Evolutionary conservation across 37 sponge, comb jelly and placozoan species (phyloP), one percentile per base, ranked within the genome.

Genomic region (Aphrocallistes beatrix): DNA sequence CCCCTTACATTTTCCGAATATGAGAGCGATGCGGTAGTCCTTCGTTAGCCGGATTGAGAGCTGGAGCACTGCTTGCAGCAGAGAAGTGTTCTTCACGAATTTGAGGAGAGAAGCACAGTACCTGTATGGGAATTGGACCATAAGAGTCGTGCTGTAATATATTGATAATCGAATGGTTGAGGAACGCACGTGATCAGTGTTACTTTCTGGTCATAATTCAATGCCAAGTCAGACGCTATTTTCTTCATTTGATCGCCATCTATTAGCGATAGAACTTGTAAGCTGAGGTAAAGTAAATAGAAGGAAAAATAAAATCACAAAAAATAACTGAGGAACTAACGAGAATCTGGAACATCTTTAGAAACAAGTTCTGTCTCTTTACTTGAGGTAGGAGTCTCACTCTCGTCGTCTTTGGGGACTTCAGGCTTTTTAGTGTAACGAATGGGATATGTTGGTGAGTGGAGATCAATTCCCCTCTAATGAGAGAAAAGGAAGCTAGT

Each of bases 1-100:
- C 0, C 98, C 98, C 36, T 93, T 90, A 16, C 91, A 87, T 17
- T 90, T 86, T 13, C 86, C 87, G 86, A 97, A 97, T 3, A 92
- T 84, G 36, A 84, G 81, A 36, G 95, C 92, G 3, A 87, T 88
- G n/a, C 84, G 47, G 34, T 91, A 88, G 1, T 86, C 30, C 30
- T 96, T 81, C 1, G 98, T 97, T 36, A 94, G 87, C 13, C 95
- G 87, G 8, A 95, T 92, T 36, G 89, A 90, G 32, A 97, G 85
- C 38, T 94, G 81, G 36, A 95, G 51, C 45, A 84, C 87, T 38
- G 98, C 92, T 39, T 97, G 91, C 50, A 97, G 88, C 0, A 60
- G 89, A 38, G 38, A 82, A 6, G 75, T 60, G 75, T 60, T 60
- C 75, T 60, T 60, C 75, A 60, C 88, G 1, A 83, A 60, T 13